Evolutionary conservation across 2,113 vertebrate genomes (phyloP), one percentile per base, ranked within the genome.

Genomic region (Anguilla japonica): DNA sequence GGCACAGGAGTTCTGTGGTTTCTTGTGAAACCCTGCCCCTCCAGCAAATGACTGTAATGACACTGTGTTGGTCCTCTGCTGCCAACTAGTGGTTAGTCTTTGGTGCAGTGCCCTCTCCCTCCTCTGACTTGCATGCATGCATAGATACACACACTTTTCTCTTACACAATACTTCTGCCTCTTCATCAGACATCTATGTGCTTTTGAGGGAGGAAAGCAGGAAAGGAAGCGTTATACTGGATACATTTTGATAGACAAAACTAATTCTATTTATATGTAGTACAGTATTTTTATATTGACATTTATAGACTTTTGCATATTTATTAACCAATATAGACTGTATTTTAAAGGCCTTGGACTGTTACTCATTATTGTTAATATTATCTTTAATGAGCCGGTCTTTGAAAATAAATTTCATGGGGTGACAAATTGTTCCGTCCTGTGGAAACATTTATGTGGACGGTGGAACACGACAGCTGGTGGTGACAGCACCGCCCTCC

Each of bases 1-100:
- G 71, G 26, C 34, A 26, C 18, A 26, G 9, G 9, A 75, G 71
- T n/a, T 29, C 20, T 34, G 9, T 75, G 71, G 29, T 75, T 75
- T 13, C n/a, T 13, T 29, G n/a, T 75, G 71, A 75, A 75, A 75
- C 26, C 20, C 20, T 71, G 4, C 63, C 63, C 13, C 26, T 75
- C n/a, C 71, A 75, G 26, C 60, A 26, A 20, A 67, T 18, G 5
- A 22, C 18, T 22, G 3, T 3, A 26, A 79, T 29, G 67, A n/a
- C 16, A 81, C 16, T 29, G 26, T 40, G 15, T 29, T 82, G 86
- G 89, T 91, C 91, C 92, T 91, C 87, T 88, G 87, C 92, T 92
- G 91, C 94, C 93, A 86, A 93, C 94, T 94, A 87, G 91, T 93
- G 95, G 87, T 78, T 14, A 60, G 18, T 11, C 71, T 75, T 0